Base-by-base conservation (phyloP, 1,140 invertebrate species). In the Cardiocondyla obscurior region DNA sequence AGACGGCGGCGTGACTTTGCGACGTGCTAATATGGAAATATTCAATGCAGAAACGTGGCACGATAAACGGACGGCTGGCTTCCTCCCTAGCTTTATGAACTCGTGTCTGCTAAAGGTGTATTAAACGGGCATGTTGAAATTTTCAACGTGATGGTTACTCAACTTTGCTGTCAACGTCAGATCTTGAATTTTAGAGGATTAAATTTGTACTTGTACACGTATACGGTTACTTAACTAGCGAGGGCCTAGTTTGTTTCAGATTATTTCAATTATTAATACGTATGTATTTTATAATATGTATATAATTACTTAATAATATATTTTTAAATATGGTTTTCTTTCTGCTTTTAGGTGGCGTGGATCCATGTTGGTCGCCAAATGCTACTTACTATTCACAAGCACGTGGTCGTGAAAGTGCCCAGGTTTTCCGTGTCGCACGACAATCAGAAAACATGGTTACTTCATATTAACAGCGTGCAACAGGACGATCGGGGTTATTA, bases 281-380 rank as follows among this genome's bases (percentile, higher is more conserved):
- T 30, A 51, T 36, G 3, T 19, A 51, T 14, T 33, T 49, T 30
- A 22, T 3, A 8, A 22, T 39, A 12, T 6, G 4, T 14, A 16
- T 36, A 6, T 22, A 14, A 22, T 42, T 64, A 46, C 12, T 33
- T 51, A 69, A 33, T 12, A 53, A 39, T 16, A 28, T 42, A 22
- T 0, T 8, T 39, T 39, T 39, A 77, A 51, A 67, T 67, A 67
- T 42, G 36, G 16, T 67, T 30, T 39, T 12, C 0, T 3, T 74
- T 12, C 36, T 55, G 25, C 22, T 95, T 94, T 12, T 94, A 98
- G 98, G 97, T 98, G 82, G 98, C 98, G 46, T 99, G 98, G 98
- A 97, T 98, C 64, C 98, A 99, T 93, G 98, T 98, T 86, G 97
- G 98, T 91, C 95, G 98, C n/a, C 97, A 98, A 94, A 98, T 98